A percentile compares a stretch with the other conserved stretches of the same genome.
Evolutionary conservation across 2,113 vertebrate genomes (phyloP).

Genomic region (Periophthalmus modestus): DNA sequence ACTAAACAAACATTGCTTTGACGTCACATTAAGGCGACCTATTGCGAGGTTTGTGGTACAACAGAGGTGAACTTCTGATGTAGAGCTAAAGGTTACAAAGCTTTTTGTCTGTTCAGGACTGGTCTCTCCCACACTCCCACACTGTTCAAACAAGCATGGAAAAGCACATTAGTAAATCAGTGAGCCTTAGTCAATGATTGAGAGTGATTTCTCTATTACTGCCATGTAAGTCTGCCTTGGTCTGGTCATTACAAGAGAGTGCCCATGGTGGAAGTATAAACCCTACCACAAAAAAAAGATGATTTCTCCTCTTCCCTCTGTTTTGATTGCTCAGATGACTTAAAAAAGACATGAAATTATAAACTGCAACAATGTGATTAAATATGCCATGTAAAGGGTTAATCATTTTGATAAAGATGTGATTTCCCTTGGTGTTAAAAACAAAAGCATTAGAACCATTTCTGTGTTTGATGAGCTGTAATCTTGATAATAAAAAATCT

Average conservation of each 20-base stretch:
- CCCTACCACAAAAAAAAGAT: neutral
- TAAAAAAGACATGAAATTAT: no score
- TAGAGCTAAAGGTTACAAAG: neutral
- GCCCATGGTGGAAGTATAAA: neutral
- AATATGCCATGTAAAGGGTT: no score
- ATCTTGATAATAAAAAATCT: no score
- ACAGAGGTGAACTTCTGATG: neutral
- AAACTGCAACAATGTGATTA: no score
- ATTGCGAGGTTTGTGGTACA: neutral
- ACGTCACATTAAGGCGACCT: neutral
- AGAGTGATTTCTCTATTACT: neutral
- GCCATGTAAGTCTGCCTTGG: neutral
- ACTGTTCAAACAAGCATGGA: neutral
- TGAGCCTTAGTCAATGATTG: neutral
- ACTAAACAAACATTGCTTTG: neutral
- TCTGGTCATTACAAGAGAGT: neutral
- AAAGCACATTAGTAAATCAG: conserved; percentile 2
- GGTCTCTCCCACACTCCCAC: neutral
- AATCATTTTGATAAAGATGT: no score
- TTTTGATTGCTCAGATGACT: neutral
- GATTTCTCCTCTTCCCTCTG: no score
- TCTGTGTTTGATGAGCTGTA: no score
- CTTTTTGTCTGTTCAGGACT: neutral
- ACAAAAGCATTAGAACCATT: no score
- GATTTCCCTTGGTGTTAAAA: no score